Conservation (phyloP, 2,113 vertebrate genomes). For the Probosciger aterrimus region DNA sequence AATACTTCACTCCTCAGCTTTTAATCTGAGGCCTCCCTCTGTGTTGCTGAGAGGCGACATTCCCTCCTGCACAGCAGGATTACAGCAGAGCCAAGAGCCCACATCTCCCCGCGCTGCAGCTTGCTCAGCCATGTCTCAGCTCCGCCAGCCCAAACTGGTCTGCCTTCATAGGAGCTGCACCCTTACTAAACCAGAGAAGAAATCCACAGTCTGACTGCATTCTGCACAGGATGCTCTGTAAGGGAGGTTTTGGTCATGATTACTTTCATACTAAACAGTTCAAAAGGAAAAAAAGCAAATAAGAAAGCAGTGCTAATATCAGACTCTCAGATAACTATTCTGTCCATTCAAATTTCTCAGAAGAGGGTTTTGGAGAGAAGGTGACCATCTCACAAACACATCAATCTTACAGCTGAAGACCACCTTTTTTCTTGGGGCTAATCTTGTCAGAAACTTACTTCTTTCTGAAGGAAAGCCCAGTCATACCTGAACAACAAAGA, state of each 20-base stretch:
- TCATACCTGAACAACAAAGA: not conserved
- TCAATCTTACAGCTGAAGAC: not conserved
- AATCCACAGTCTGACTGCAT: not conserved
- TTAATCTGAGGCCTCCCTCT: not conserved
- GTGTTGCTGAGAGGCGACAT: not conserved
- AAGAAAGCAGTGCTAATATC: not conserved
- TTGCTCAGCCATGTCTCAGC: not conserved
- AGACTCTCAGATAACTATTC: not conserved
- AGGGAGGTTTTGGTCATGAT: not conserved
- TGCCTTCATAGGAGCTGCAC: not conserved
- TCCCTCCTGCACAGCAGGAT: not conserved
- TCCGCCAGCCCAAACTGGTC: not conserved
- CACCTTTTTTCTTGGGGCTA: not conserved
- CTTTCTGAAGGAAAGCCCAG: not conserved
- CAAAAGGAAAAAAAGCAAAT: not conserved
- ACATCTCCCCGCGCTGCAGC: not conserved
- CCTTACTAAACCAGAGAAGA: not conserved
- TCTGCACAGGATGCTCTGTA: not conserved
- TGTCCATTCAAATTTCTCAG: not conserved
- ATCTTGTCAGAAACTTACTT: not conserved
- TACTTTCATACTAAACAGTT: not conserved
- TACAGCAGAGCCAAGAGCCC: not conserved
- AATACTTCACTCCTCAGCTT: not conserved
- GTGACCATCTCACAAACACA: not conserved
- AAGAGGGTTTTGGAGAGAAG: not conserved